Base-by-base conservation (phyloP, 2,888 invertebrate species). In the Himalopsyche anomala region DNA sequence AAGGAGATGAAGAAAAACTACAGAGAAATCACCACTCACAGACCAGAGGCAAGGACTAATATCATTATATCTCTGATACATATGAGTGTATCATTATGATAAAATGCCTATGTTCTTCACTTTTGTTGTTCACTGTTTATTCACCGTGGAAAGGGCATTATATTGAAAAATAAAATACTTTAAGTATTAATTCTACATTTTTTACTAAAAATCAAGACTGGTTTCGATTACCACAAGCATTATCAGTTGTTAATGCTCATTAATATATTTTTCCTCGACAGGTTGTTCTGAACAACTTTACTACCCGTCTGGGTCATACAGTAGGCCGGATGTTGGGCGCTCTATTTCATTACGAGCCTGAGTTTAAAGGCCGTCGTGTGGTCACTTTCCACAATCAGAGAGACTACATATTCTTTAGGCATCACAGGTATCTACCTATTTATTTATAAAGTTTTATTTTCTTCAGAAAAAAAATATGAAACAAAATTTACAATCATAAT, bases 321-420 rank as follows among this genome's bases (percentile, higher is more conserved):
- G 95, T 99, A 80, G 97, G 97, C 0, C 95, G 99, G 89, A 97
- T 99, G 97, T 93, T 99, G 88, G 97, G 98, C 15, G 96, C 98
- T 0, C 91, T 99, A 69, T 99, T 99, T 91, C 99, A 99, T 91
- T 98, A 98, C 91, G 96, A 98, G 91, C 99, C 99, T 0, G 96
- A 99, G 91, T 99, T 99, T 92, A 95, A 95, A 89, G 99, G 99
- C 0, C 94, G 98, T 5, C 94, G 99, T 88, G 98, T 96, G 0
- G 98, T 98, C 88, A 99, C 99, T 51, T 99, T 99, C 91, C 99
- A 99, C 92, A 99, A 99, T 93, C 99, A 99, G 91, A 94, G 99
- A 87, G 99, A 99, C 93, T 99, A 97, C 91, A 98, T 99, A 89
- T 99, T 99, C 93, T 99, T 99, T 91, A 95, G 99, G 86, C 99